Evolutionary conservation across 2,888 invertebrate species (phyloP).

Genomic region (Entomobrya proxima): DNA sequence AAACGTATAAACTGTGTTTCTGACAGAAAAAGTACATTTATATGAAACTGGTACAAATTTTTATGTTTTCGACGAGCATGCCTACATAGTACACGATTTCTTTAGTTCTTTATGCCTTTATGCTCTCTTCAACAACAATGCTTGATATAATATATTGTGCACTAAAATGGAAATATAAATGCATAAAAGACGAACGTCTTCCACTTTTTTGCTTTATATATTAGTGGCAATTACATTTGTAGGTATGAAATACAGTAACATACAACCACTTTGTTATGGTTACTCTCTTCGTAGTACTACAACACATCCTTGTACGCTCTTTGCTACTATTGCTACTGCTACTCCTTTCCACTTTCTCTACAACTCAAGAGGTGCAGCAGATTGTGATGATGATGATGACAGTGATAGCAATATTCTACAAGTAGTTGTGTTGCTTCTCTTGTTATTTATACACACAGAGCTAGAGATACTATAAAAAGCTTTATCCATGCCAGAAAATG

Average conservation of each 20-base stretch:
- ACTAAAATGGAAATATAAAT: conserved; percentile 29
- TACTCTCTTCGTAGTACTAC: no score
- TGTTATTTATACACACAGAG: conserved; percentile 20
- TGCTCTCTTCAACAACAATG: no score
- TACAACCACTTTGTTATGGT: no score
- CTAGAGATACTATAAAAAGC: conserved; percentile 23
- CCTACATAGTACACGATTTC: no score
- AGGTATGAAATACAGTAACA: no score
- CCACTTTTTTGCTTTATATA: neutral
- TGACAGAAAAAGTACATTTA: neutral
- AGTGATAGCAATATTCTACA: conserved; percentile 27
- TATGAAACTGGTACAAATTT: no score
- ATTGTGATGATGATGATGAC: neutral
- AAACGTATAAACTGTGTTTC: no score
- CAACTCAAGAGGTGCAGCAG: neutral
- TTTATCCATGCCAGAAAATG: conserved; percentile 50
- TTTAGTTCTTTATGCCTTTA: no score
- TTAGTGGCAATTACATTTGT: neutral
- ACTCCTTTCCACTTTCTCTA: no score
- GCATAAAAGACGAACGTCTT: neutral
- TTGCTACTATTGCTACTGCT: no score
- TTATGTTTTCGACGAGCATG: no score
- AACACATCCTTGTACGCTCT: no score
- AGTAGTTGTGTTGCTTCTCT: conserved; percentile 28
- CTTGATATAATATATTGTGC: neutral